Evolutionary conservation across 2,888 invertebrate species (phyloP).

Genomic region (Gari tellinella): DNA sequence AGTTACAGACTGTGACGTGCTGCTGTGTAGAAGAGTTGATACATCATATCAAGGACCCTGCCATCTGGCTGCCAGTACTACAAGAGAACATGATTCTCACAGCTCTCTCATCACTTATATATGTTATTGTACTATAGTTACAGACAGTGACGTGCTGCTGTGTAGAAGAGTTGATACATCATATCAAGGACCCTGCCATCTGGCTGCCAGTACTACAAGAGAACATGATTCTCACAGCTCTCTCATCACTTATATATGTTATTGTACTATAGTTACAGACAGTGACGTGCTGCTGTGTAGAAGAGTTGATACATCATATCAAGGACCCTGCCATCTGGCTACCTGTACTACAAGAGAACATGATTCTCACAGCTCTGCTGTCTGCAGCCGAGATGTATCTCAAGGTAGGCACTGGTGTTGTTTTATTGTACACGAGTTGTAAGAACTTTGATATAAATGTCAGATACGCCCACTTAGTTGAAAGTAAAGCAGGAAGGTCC

Average conservation of each 20-base stretch:
- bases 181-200: slow-evolving; percentile 56
- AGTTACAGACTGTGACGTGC: slow-evolving; percentile 77
- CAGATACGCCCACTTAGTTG: too few species aligned
- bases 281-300: slow-evolving; percentile 71
- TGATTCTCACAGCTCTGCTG: slow-evolving; percentile 74
- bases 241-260: too few species aligned
- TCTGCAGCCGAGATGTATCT: slow-evolving; percentile 75
- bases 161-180: slow-evolving; percentile 75
- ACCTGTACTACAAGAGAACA: slow-evolving; percentile 73
- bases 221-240: slow-evolving; percentile 69
- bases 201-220: slow-evolving; percentile 78
- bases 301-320: slow-evolving; percentile 73
- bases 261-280: slow-evolving; percentile 73
- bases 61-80: slow-evolving; percentile 73
- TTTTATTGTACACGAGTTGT: too few species aligned
- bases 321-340: slow-evolving; percentile 70
- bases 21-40: slow-evolving; percentile 78
- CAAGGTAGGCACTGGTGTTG: slow-evolving; percentile 67
- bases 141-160: slow-evolving; percentile 74
- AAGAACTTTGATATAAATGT: too few species aligned
- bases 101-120: too few species aligned
- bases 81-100: slow-evolving; percentile 74
- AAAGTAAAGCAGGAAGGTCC: too few species aligned
- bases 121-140: too few species aligned
- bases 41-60: slow-evolving; percentile 59